A percentile compares a stretch with the other conserved stretches of the same genome.
These are phyloP conservation scores for Dugesia japonica DNA, from an alignment of 2,888 invertebrate genomes.

Conservation along the genomic window DNA sequence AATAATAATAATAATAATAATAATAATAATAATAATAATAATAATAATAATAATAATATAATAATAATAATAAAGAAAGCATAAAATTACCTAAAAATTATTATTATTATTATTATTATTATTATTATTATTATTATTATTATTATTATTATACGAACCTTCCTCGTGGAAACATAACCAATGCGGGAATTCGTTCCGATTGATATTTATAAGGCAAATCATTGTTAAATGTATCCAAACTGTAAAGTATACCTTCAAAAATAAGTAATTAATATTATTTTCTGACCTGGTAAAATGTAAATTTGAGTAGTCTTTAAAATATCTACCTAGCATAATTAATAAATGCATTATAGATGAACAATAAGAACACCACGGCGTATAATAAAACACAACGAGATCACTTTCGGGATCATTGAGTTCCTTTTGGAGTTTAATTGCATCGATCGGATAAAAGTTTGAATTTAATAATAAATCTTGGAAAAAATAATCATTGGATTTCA, in stretches of 20 bases:
- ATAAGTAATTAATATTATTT: too few relatives aligned
- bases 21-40: not conserved
- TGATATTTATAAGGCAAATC: slow-evolving; percentile 16
- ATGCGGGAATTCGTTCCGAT: slow-evolving; percentile 1
- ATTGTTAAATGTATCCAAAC: not conserved
- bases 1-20: not conserved
- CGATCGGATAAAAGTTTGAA: not conserved
- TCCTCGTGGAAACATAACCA: not conserved
- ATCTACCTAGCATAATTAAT: not conserved
- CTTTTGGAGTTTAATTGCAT: not conserved
- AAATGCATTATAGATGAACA: not conserved
- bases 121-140: too few relatives aligned
- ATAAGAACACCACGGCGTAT: not conserved
- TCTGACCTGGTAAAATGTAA: not conserved
- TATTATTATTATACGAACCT: not conserved
- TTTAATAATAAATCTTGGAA: not conserved
- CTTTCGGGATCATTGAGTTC: not conserved
- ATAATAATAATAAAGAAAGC: not conserved
- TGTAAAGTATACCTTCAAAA: too few relatives aligned
- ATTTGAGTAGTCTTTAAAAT: not conserved
- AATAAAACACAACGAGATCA: slow-evolving; percentile 9
- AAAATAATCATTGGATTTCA: not conserved
- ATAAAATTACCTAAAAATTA: too few relatives aligned
- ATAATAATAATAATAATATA: not conserved
- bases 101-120: too few relatives aligned